Conservation (phyloP, 2,888 invertebrate species). For the Exocentrus adspersus region DNA sequence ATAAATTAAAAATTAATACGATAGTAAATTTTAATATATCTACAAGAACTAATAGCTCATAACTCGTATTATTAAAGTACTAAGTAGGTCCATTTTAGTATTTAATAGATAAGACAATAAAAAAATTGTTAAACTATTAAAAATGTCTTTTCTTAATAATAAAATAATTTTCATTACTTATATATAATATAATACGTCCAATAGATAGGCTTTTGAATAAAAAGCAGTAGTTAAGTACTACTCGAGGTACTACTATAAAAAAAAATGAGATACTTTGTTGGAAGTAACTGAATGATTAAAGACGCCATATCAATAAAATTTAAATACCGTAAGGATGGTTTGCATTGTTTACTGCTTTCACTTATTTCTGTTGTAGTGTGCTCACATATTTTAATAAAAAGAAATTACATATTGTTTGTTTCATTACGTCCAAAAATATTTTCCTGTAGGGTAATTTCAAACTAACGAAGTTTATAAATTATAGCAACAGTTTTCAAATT, state of each 20-base stretch:
- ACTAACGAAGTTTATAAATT: too few species aligned
- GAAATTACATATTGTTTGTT: too few species aligned
- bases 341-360: conserved; percentile 4
- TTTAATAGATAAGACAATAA: conserved; percentile 17
- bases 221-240: not conserved
- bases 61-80: not conserved
- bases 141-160: conserved; percentile 1
- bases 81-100: not conserved
- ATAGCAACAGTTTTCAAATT: not conserved
- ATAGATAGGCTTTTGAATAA: conserved; percentile 3
- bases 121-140: not conserved
- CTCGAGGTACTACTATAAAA: not conserved
- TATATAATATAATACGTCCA: conserved; percentile 8
- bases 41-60: too few species aligned
- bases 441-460: too few species aligned
- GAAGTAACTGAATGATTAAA: not conserved
- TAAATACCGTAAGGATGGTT: not conserved
- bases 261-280: not conserved
- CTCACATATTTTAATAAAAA: conserved; percentile 1
- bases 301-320: conserved; percentile 8
- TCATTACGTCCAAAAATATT: too few species aligned
- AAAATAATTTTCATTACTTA: not conserved
- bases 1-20: too few species aligned
- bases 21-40: too few species aligned
- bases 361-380: not conserved